Conservation (phyloP, 2,888 invertebrate species). For the Encarsia formosa region DNA sequence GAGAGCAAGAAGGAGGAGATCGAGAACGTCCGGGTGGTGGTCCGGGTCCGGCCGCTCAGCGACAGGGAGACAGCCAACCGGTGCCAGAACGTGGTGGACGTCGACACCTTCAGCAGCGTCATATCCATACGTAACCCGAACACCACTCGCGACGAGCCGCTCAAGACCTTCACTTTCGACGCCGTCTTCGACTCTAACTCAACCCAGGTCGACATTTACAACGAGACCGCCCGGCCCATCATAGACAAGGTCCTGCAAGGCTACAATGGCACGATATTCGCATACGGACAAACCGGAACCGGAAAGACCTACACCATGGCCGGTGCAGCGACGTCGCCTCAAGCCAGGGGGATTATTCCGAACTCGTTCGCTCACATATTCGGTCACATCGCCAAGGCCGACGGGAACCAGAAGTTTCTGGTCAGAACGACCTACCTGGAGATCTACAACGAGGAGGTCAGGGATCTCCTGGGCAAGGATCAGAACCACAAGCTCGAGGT, state of each 20-base stretch:
- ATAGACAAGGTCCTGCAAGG: slow-evolving; percentile 95
- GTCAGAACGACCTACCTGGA: slow-evolving; percentile 97
- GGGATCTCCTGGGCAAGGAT: slow-evolving; percentile 88
- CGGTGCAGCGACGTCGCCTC: slow-evolving; percentile 81
- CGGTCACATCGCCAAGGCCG: slow-evolving; percentile 92
- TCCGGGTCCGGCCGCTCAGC: slow-evolving; percentile 90
- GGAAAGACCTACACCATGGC: slow-evolving; percentile 99
- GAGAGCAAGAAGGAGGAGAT: slow-evolving; percentile 57
- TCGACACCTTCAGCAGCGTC: slow-evolving; percentile 72
- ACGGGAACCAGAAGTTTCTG: slow-evolving; percentile 89
- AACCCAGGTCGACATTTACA: slow-evolving; percentile 91
- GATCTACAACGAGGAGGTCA: slow-evolving; percentile 98
- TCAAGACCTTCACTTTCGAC: slow-evolving; percentile 91
- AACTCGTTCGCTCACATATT: slow-evolving; percentile 99
- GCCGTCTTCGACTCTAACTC: slow-evolving; percentile 85
- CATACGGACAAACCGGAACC: slow-evolving; percentile 91
- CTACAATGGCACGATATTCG: slow-evolving; percentile 92
- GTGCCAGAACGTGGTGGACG: slow-evolving; percentile 69
- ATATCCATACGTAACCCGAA: slow-evolving; percentile 75
- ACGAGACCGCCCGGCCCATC: slow-evolving; percentile 92
- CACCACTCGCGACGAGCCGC: slow-evolving; percentile 68
- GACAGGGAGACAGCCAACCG: slow-evolving; percentile 74
- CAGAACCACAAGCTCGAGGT: slow-evolving; percentile 83
- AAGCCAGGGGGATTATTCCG: slow-evolving; percentile 92
- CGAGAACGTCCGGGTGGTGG: slow-evolving; percentile 95